These are phyloP conservation scores for Cairina moschata DNA, from an alignment of 2,113 vertebrate species.

Conservation along the genomic window DNA sequence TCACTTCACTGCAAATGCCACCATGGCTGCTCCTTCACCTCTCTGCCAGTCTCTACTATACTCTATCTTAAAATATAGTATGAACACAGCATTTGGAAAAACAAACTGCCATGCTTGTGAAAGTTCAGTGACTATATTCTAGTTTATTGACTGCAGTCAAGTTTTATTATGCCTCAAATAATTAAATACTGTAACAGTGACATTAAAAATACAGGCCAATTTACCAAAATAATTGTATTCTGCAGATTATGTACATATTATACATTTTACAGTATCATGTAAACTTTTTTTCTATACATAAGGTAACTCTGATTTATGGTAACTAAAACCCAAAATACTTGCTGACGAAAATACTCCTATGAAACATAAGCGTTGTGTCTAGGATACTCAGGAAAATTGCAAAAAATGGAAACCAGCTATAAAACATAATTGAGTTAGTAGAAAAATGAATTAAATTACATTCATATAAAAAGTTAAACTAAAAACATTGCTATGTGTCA, in stretches of 20 bases:
- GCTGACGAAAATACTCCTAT: slow-evolving; percentile 62
- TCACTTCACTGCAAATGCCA: too few relatives aligned
- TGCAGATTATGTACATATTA: slow-evolving; percentile 87
- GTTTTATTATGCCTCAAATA: slow-evolving; percentile 77
- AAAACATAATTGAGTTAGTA: slow-evolving; percentile 62
- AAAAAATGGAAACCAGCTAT: slow-evolving; percentile 42
- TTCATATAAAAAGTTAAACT: slow-evolving; percentile 65
- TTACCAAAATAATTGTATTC: slow-evolving; percentile 86
- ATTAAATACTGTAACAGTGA: slow-evolving; percentile 79
- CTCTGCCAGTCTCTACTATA: not conserved
- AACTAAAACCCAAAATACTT: slow-evolving; percentile 61
- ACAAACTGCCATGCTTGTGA: not conserved
- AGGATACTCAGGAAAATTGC: slow-evolving; percentile 30
- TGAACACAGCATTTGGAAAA: not conserved
- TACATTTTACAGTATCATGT: slow-evolving; percentile 84
- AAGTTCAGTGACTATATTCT: slow-evolving; percentile 21
- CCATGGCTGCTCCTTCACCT: fast-evolving
- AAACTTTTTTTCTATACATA: slow-evolving; percentile 76
- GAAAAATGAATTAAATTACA: slow-evolving; percentile 76
- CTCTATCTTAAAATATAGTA: fast-evolving
- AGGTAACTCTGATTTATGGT: slow-evolving; percentile 72
- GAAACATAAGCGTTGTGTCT: slow-evolving; percentile 37
- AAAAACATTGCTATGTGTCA: slow-evolving; percentile 20
- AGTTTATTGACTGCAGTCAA: slow-evolving; percentile 77
- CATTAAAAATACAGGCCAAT: slow-evolving; percentile 84